Conservation (phyloP, 2,888 invertebrate genomes). For the Parnassius mnemosyne region DNA sequence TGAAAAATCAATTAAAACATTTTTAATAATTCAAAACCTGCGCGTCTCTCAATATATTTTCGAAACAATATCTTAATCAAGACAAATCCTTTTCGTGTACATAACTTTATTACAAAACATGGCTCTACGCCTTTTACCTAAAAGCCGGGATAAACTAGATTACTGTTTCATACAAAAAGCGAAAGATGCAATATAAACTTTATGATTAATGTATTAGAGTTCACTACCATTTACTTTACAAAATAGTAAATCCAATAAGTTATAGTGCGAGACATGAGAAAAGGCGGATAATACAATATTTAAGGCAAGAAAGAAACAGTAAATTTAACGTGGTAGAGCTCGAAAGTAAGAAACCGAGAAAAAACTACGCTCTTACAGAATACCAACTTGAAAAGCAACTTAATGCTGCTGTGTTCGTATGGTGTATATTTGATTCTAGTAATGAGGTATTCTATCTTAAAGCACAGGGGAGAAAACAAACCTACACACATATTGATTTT, state of each 20-base stretch:
- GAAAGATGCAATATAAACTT: constrained; percentile 38
- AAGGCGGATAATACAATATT: not conserved
- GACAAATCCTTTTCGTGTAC: constrained; percentile 47
- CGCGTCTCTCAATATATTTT: not conserved
- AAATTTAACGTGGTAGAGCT: too few relatives aligned
- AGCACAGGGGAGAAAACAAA: too few relatives aligned
- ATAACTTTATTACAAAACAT: constrained; percentile 43
- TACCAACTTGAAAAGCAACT: too few relatives aligned
- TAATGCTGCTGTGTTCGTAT: too few relatives aligned
- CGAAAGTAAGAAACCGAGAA: too few relatives aligned
- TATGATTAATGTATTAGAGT: constrained; percentile 35
- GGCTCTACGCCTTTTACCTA: constrained; percentile 49
- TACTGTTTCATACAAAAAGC: constrained; percentile 36
- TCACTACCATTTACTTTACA: constrained; percentile 31
- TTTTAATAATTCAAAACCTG: not conserved
- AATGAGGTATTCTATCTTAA: too few relatives aligned
- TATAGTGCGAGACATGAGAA: constrained; percentile 31
- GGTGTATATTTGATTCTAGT: too few relatives aligned
- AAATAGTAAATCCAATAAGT: constrained; percentile 36
- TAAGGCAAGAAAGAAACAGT: too few relatives aligned
- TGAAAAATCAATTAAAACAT: too few relatives aligned
- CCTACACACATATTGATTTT: too few relatives aligned
- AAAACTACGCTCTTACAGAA: too few relatives aligned
- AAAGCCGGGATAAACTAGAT: constrained; percentile 52
- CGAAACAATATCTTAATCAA: constrained; percentile 47